Evolutionary conservation across 2,797 vertebrate species (phyloP), one percentile per base, ranked within the genome.

Genomic region (Lerista edwardsae): DNA sequence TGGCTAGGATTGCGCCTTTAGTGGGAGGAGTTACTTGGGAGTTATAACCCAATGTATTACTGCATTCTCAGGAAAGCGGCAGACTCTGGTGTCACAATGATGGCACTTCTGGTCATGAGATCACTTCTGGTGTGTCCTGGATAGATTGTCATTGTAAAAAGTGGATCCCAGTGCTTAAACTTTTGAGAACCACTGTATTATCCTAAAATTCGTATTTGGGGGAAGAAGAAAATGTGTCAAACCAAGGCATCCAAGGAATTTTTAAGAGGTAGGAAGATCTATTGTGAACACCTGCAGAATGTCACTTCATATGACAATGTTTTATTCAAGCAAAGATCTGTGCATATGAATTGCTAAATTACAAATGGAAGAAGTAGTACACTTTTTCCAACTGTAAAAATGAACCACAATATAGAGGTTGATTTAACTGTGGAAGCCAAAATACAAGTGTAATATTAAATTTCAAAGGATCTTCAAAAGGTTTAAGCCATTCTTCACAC

Each of bases 401-500:
- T 47, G 12, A 9, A 69, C 25, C 69, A 62, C 62, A 62, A 55
- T 6, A 67, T 34, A 39, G 8, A 71, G 9, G 39, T 12, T 27
- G 10, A 36, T 44, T 72, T 27, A 44, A 4, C 5, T 34, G 59
- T 5, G 62, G 21, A 78, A 72, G 31, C 19, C 19, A 51, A 31
- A 19, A 82, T n/a, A 72, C 57, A 12, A 15, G 1, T 64, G n/a
- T 3, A 64, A 36, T 29, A n/a, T 34, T 57, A 76, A 68, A 55
- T 55, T 55, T 55, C 47, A 47, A 47, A 47, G 47, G 10, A 47
- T 47, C 47, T 47, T 15, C 51, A 55, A 55, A 55, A 55, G 51
- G 15, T 55, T 44, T 55, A 75, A 75, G 7, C 39, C 25, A 72
- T 75, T 81, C 25, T 1, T 25, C 47, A 91, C 41, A 65, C 94